A percentile compares a stretch with the other conserved stretches of the same genome.
Evolutionary conservation across 23 tunicate genomes (phyloP).

Genomic region (Phallusia fumigata): DNA sequence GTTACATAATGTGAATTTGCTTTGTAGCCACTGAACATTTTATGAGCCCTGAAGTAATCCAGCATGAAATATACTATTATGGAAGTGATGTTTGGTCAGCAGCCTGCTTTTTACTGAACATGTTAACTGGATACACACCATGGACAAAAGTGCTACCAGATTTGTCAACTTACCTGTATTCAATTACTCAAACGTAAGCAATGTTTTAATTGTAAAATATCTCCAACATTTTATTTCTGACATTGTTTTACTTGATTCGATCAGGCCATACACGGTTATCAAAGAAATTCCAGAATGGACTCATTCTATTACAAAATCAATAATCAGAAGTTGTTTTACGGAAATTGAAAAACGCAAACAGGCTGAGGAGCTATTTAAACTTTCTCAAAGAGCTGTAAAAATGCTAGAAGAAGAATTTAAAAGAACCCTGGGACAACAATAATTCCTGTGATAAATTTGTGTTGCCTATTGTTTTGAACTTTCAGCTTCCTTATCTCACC

Average conservation of each 20-base stretch:
- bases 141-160: constrained; percentile 33
- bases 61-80: constrained; percentile 6
- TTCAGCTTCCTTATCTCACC: too few relatives aligned
- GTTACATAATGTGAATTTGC: neutral
- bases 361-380: constrained; percentile 10
- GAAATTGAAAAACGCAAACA: constrained; percentile 4
- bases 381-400: constrained; percentile 2
- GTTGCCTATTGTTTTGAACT: too few relatives aligned
- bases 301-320: constrained; percentile 19
- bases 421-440: too few relatives aligned
- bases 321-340: constrained; percentile 12
- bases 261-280: constrained; percentile 26
- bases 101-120: constrained; percentile 45
- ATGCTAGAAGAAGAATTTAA: too few relatives aligned
- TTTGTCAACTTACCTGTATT: constrained; percentile 21
- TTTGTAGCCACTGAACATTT: constrained; percentile 34
- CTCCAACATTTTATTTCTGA: neutral
- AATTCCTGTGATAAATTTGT: too few relatives aligned
- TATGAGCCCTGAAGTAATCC: constrained; percentile 51
- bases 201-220: neutral
- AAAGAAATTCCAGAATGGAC: constrained; percentile 43
- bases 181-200: constrained; percentile 33
- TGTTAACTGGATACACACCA: constrained; percentile 33
- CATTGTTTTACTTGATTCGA: neutral
- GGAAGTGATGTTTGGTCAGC: constrained; percentile 59